These are phyloP conservation scores for Cygnus atratus DNA, from an alignment of 2,113 vertebrate genomes.

Conservation along the genomic window DNA sequence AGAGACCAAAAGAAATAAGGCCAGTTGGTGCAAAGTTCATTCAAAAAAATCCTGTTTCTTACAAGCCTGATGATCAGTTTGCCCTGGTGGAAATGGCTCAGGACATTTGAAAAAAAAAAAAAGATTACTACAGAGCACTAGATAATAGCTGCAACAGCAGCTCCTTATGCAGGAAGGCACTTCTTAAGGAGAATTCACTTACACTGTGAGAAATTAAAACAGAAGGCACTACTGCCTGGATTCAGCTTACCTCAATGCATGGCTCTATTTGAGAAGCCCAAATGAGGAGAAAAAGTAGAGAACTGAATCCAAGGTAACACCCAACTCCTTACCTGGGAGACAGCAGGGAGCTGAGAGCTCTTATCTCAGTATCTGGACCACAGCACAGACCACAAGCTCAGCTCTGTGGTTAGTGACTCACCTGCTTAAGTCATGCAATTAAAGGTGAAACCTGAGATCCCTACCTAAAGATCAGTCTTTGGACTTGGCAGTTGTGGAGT, in stretches of 20 bases:
- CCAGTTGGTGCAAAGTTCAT: not conserved
- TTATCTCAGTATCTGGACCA: not conserved
- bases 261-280: not conserved
- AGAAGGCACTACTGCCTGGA: not conserved
- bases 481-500: not conserved
- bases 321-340: not conserved
- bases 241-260: not conserved
- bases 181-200: not conserved
- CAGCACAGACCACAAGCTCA: not conserved
- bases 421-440: not conserved
- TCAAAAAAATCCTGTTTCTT: not conserved
- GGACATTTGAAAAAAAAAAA: not conserved
- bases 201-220: not conserved
- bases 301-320: not conserved
- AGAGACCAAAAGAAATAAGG: not conserved
- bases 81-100: not conserved
- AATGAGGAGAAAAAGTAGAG: not conserved
- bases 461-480: not conserved
- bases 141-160: not conserved
- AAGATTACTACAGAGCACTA: not conserved
- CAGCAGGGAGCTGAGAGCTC: not conserved
- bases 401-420: constrained; percentile 14
- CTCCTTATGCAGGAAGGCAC: not conserved
- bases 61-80: not conserved
- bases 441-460: not conserved